A percentile compares a stretch with the other conserved stretches of the same genome.
phyloP scores from a whole-genome alignment of 1,140 invertebrate genomes.

The Eurosta solidaginis region DNA sequence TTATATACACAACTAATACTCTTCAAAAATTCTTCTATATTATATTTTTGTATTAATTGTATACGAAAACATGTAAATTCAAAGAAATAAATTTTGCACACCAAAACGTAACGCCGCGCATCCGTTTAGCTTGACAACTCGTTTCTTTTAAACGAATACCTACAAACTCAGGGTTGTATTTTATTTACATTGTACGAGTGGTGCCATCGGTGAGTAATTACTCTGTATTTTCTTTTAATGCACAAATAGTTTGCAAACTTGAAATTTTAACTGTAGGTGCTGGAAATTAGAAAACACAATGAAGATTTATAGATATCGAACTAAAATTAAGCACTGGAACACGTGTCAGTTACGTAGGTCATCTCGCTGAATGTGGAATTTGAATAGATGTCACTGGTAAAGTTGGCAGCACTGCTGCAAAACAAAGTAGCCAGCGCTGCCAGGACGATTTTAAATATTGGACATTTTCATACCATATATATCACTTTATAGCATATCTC shows the following conservation, averaged over 20 bases:
- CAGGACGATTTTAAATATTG: no score
- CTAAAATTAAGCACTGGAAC: no score
- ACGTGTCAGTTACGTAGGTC: not conserved
- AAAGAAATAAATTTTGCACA: slow-evolving; percentile 30
- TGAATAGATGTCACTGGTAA: not conserved
- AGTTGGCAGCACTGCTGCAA: not conserved
- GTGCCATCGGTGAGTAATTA: not conserved
- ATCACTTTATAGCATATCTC: not conserved
- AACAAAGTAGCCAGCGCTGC: not conserved
- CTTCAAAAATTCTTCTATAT: not conserved
- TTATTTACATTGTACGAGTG: not conserved
- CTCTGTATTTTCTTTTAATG: no score
- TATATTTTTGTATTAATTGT: slow-evolving; percentile 13
- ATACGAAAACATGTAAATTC: slow-evolving; percentile 32
- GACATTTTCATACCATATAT: no score
- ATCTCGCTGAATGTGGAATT: not conserved
- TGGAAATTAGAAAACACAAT: no score
- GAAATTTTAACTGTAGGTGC: no score
- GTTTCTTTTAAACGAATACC: not conserved
- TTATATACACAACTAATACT: not conserved
- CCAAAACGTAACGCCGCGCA: slow-evolving; percentile 34
- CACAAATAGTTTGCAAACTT: no score
- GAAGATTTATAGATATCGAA: no score
- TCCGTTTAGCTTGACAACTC: slow-evolving; percentile 7
- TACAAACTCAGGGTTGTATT: not conserved